Evolutionary conservation across 2,797 vertebrate species (phyloP), one percentile per base, ranked within the genome.

Genomic region (Muscicapa striata): DNA sequence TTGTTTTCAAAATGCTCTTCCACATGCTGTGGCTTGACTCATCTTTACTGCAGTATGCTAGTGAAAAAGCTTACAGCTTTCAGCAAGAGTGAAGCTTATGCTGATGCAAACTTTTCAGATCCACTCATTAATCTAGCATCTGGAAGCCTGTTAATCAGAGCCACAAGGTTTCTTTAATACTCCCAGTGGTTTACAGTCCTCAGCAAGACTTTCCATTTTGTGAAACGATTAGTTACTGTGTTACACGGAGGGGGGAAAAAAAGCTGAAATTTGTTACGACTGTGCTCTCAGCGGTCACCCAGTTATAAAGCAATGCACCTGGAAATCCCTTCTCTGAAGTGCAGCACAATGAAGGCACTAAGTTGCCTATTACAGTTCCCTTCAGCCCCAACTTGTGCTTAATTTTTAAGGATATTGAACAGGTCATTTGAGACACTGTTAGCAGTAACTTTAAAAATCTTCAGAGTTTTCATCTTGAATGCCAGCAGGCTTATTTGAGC

Each of bases 111-210:
- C 75, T 90, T 96, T 95, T 61, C 77, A 87, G 79, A 93, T 84
- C 13, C 49, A 68, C 38, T 88, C 95, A 95, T 96, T 97, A 96
- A 94, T 96, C 91, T 92, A 89, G 94, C 95, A 95, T 92, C 93
- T 96, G 93, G 89, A 90, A 61, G 15, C 51, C 68, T 94, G 85
- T 89, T 97, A 96, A 95, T 96, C 89, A 95, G 92, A 94, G 62
- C 68, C 85, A 61, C 68, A 87, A 93, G 84, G 73, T 88, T 72
- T 59, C 59, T 95, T 82, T 91, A 94, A 87, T 40, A 45, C 64
- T 95, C 87, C 76, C 68, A 32, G 85, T 34, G 84, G 91, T 9
- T 96, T 93, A 91, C 24, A 21, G 49, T 81, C 81, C 41, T 72
- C 34, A 1, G 81, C 58, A 63, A 83, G 51, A 27, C 87, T 94